phyloP scores from a whole-genome alignment of 2,888 invertebrate genomes.

The Harpalus rubripes region DNA sequence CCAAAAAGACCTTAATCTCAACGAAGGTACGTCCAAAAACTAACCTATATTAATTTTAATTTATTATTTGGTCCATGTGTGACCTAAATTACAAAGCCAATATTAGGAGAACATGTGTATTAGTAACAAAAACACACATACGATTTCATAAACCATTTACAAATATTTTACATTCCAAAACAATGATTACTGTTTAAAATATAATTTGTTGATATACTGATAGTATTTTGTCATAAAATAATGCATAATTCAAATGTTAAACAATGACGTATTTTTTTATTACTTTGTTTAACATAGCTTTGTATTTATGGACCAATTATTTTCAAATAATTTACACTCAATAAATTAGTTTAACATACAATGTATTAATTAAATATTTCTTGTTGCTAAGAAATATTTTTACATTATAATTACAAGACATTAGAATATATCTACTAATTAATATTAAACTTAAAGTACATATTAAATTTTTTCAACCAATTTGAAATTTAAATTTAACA shows the following conservation, averaged over 20 bases:
- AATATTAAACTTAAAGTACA: constrained; percentile 3
- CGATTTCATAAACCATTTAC: constrained; percentile 70
- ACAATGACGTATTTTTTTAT: neutral
- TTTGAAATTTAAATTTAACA: constrained; percentile 16
- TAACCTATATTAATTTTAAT: neutral
- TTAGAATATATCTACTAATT: constrained; percentile 41
- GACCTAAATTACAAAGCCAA: neutral
- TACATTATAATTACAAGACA: constrained; percentile 51
- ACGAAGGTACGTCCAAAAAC: neutral
- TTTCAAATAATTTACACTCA: constrained; percentile 5
- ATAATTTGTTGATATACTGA: neutral
- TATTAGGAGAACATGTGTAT: neutral
- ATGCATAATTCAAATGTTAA: neutral
- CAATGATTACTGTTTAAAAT: neutral
- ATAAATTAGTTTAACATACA: constrained; percentile 15
- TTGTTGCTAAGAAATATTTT: constrained; percentile 43
- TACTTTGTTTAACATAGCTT: neutral
- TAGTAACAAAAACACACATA: constrained; percentile 23
- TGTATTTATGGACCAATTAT: neutral
- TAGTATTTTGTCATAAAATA: neutral
- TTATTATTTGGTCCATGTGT: neutral
- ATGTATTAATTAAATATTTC: constrained; percentile 33
- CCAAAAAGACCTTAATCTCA: neutral
- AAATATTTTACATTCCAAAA: constrained; percentile 68
- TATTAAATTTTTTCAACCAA: constrained; percentile 14